These are phyloP conservation scores for Palloptera scutellata DNA, from an alignment of 2,888 invertebrate genomes.

Conservation along the genomic window DNA sequence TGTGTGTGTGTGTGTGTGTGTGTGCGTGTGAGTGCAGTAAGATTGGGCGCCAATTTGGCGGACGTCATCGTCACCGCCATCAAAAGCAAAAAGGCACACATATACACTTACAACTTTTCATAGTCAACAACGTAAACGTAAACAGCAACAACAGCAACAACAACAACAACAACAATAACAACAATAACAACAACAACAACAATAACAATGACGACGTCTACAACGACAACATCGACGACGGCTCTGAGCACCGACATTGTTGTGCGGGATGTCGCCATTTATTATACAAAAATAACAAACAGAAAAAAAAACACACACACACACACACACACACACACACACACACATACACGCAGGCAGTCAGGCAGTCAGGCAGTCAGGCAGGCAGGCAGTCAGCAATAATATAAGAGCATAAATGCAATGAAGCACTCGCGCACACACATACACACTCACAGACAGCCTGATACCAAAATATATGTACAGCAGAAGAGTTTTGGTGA, in stretches of 20 bases:
- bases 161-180: background rate
- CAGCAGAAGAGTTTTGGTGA: background rate
- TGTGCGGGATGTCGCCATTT: constrained; percentile 20
- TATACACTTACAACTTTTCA: no score
- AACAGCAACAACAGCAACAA: background rate
- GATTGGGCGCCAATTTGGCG: constrained; percentile 31
- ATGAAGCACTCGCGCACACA: background rate
- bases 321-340: background rate
- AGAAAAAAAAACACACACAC: no score
- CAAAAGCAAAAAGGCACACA: background rate
- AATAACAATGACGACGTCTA: background rate
- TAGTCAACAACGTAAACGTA: background rate
- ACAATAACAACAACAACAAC: background rate
- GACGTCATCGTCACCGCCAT: constrained; percentile 23
- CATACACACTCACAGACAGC: background rate
- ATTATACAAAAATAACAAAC: background rate
- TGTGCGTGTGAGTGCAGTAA: constrained; percentile 17
- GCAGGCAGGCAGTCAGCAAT: background rate
- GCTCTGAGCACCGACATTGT: background rate
- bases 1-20: constrained; percentile 8
- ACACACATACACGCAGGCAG: background rate
- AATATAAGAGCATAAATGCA: background rate
- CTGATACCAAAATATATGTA: background rate
- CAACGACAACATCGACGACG: background rate
- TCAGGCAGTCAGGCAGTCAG: background rate